Percentiles rank a stretch among this genome's conserved stretches.
Conservation (phyloP, 2,113 vertebrate genomes). For the Parus major region DNA sequence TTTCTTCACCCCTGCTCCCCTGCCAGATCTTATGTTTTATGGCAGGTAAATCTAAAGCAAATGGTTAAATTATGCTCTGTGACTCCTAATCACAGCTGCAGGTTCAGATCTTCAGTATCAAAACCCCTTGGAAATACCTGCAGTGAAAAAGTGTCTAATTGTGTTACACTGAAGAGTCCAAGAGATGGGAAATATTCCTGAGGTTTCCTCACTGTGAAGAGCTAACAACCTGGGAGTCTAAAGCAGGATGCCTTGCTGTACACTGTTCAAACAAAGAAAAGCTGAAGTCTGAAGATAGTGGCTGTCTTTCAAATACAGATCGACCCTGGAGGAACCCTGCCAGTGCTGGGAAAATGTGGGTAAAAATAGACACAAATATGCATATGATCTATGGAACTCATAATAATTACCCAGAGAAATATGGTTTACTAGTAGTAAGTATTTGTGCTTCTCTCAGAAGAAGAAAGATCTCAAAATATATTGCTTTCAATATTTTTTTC, state of each 20-base stretch:
- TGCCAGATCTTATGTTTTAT: not conserved
- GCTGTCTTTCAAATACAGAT: not conserved
- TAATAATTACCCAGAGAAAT: not conserved
- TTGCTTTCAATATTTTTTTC: not conserved
- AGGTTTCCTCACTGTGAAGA: not conserved
- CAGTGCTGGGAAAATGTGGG: not conserved
- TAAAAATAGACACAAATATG: not conserved
- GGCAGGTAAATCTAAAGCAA: not conserved
- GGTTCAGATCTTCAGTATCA: not conserved
- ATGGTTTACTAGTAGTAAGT: not conserved
- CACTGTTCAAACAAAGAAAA: not conserved
- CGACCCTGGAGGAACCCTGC: not conserved
- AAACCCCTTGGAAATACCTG: not conserved
- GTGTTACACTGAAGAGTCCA: not conserved
- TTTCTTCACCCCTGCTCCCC: not conserved
- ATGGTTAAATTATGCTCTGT: not conserved
- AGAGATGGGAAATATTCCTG: not conserved
- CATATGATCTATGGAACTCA: not conserved
- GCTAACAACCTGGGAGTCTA: not conserved
- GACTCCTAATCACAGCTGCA: not conserved
- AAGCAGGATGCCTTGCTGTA: not conserved
- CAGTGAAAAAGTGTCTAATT: not conserved
- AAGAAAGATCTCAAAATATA: not conserved
- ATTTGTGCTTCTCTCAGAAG: not conserved
- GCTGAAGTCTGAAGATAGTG: not conserved